These are phyloP conservation scores for Poecilia latipinna DNA, from an alignment of 2,113 vertebrate species.

Conservation along the genomic window DNA sequence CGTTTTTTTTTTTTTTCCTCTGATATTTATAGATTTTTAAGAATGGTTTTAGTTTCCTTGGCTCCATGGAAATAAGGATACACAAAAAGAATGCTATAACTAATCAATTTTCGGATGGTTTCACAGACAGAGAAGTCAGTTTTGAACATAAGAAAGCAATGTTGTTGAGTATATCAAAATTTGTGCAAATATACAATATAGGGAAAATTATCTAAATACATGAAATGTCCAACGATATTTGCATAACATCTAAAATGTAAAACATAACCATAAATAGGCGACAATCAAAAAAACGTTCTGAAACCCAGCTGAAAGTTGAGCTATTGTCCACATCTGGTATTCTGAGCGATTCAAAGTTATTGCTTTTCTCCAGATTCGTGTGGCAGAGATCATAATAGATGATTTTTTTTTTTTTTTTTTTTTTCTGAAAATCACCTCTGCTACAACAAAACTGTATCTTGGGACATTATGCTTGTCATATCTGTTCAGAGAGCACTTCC, in stretches of 20 bases:
- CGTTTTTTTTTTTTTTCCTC: neutral
- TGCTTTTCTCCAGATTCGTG: neutral
- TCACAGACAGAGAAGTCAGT: neutral
- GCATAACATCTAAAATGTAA: conserved; percentile 5
- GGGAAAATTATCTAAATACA: neutral
- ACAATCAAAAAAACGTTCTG: neutral
- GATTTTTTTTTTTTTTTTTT: neutral
- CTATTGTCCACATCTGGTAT: neutral
- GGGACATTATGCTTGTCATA: neutral
- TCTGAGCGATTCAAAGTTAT: conserved; percentile 25
- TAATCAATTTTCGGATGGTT: neutral
- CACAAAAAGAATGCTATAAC: conserved; percentile 28
- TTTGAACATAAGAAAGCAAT: conserved; percentile 17
- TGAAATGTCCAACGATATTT: conserved; percentile 9
- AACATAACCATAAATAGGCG: conserved; percentile 7
- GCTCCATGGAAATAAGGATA: conserved; percentile 54
- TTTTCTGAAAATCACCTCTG: conserved; percentile 8
- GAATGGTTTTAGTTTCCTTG: conserved; percentile 28
- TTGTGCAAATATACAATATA: neutral
- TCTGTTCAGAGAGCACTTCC: conserved; percentile 8
- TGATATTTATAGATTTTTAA: neutral
- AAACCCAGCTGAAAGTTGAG: conserved; percentile 10
- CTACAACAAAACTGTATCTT: conserved; percentile 18
- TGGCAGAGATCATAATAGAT: conserved; percentile 24
- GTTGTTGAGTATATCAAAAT: neutral